These are phyloP conservation scores for Microtus richardsoni DNA, from an alignment of 2,113 vertebrate genomes.

Conservation along the genomic window DNA sequence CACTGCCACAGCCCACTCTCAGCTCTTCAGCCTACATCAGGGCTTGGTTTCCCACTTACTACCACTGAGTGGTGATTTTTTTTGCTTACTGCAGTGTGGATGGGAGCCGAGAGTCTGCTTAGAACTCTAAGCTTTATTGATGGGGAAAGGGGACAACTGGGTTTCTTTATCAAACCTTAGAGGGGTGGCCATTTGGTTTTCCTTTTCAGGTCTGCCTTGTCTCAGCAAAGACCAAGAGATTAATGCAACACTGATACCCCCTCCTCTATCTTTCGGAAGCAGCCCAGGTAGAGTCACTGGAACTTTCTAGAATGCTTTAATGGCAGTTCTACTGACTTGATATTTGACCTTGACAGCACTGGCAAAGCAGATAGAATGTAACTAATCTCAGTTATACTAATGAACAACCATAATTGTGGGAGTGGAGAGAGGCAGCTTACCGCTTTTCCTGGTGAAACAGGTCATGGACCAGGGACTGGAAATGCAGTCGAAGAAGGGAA, in stretches of 20 bases:
- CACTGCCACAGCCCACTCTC: neutral
- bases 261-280: neutral
- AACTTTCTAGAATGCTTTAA: slow-evolving; percentile 50
- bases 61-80: neutral
- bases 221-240: neutral
- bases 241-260: neutral
- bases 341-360: neutral
- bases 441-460: neutral
- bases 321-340: neutral
- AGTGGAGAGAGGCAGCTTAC: neutral
- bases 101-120: neutral
- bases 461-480: neutral
- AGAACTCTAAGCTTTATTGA: neutral
- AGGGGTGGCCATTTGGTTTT: neutral
- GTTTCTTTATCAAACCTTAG: slow-evolving; percentile 11
- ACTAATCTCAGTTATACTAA: neutral
- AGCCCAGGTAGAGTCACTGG: neutral
- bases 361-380: neutral
- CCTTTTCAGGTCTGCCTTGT: neutral
- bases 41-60: neutral
- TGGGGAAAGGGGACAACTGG: neutral
- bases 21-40: neutral
- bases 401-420: neutral
- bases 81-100: neutral
- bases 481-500: neutral